A percentile compares a stretch with the other conserved stretches of the same genome.
These are phyloP conservation scores for Protodeltote pygarga DNA, from an alignment of 2,888 invertebrate species.

Conservation along the genomic window DNA sequence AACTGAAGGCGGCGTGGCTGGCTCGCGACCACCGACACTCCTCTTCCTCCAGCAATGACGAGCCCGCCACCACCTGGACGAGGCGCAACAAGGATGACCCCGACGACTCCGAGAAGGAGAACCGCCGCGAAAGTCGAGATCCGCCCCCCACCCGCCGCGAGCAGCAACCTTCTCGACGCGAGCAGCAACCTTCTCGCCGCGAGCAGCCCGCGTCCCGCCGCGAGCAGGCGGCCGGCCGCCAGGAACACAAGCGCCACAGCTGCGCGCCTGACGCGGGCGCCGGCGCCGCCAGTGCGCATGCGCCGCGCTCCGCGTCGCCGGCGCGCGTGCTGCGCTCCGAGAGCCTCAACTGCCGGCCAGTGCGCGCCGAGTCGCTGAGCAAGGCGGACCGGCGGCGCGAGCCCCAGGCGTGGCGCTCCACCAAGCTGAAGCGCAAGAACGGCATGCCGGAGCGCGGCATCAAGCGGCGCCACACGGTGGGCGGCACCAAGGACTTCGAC, in stretches of 20 bases:
- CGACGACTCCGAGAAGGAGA: conserved; percentile 80
- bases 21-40: conserved; percentile 76
- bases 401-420: conserved; percentile 83
- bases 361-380: conserved; percentile 59
- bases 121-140: conserved; percentile 69
- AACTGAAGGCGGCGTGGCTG: conserved; percentile 81
- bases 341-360: conserved; percentile 38
- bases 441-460: conserved; percentile 94
- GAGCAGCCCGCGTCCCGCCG: conserved; percentile 47
- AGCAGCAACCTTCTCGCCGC: conserved; percentile 53
- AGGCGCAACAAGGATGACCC: conserved; percentile 57
- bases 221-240: conserved; percentile 7
- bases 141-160: conserved; percentile 44
- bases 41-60: conserved; percentile 71
- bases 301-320: conserved; percentile 22
- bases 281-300: conserved; percentile 58
- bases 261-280: conserved; percentile 82
- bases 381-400: conserved; percentile 86
- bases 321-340: conserved; percentile 31
- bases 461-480: conserved; percentile 96
- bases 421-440: conserved; percentile 91
- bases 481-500: conserved; percentile 95
- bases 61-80: conserved; percentile 57
- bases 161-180: conserved; percentile 43
- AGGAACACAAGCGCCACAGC: conserved; percentile 29